Evolutionary conservation across 2,888 invertebrate species (phyloP).

Genomic region (Notocelia uddmanniana): DNA sequence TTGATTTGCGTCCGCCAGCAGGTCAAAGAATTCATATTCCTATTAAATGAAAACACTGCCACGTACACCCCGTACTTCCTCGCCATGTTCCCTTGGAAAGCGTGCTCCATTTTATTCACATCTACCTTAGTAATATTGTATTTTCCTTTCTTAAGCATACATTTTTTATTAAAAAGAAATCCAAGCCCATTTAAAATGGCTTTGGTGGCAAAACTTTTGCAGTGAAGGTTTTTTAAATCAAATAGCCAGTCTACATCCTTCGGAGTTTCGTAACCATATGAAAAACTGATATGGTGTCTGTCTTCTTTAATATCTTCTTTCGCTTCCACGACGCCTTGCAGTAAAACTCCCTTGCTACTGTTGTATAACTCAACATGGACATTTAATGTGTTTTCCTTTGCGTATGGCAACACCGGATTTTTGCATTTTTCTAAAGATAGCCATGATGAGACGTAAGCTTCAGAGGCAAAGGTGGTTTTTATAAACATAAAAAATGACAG

Average conservation of each 20-base stretch:
- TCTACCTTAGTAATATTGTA: constrained; percentile 9
- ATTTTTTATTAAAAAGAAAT: not conserved
- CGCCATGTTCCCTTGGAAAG: not conserved
- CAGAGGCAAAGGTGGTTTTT: not conserved
- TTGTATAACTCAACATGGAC: not conserved
- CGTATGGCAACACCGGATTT: not conserved
- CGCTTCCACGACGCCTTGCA: not conserved
- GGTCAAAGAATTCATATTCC: not conserved
- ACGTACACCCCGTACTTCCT: constrained; percentile 1
- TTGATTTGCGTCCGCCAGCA: not conserved
- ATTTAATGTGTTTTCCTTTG: not conserved
- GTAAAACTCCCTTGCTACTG: not conserved
- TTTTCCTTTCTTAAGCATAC: not conserved
- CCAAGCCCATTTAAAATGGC: not conserved
- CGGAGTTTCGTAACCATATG: not conserved
- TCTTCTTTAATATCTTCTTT: not conserved
- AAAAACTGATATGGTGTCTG: not conserved
- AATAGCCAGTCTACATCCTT: not conserved
- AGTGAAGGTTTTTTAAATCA: not conserved
- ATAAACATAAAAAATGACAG: not conserved
- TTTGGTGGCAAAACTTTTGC: not conserved
- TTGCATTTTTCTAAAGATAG: not conserved
- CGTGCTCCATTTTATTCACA: not conserved
- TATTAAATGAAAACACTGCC: not conserved
- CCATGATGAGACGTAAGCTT: not conserved